These are phyloP conservation scores for Geotria australis DNA, from an alignment of 2,797 vertebrate genomes.

Conservation along the genomic window DNA sequence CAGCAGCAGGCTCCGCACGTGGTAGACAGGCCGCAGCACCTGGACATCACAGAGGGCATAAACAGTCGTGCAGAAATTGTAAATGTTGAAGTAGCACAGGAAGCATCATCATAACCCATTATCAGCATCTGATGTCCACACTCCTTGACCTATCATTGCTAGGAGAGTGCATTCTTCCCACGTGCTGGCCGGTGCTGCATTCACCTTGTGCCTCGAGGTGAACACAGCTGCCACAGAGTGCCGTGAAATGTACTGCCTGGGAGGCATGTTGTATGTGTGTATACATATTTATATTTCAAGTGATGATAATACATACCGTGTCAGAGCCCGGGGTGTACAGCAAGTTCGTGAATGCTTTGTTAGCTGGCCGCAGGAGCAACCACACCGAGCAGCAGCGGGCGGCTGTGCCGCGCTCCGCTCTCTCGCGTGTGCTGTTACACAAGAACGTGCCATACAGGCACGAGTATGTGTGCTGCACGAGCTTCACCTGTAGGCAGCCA, in stretches of 20 bases:
- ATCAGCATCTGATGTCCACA: too few relatives aligned
- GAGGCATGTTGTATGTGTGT: neutral
- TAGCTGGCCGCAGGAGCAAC: conserved; percentile 66
- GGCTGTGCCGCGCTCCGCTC: conserved; percentile 60
- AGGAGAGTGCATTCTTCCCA: too few relatives aligned
- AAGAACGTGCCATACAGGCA: conserved; percentile 95
- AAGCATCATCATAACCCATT: neutral
- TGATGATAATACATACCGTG: conserved; percentile 24
- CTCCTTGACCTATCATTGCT: too few relatives aligned
- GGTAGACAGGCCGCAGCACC: conserved; percentile 89
- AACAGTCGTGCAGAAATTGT: accelerated
- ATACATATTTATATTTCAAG: neutral
- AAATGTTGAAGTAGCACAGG: neutral
- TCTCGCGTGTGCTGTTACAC: conserved; percentile 83
- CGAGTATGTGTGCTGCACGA: conserved; percentile 93
- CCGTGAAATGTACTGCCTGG: neutral
- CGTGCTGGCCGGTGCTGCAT: too few relatives aligned
- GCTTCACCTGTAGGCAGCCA: conserved; percentile 34
- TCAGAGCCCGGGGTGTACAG: conserved; percentile 88
- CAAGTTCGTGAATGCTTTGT: conserved; percentile 71
- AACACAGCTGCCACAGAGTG: neutral
- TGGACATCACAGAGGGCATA: conserved; percentile 6
- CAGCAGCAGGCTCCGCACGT: conserved; percentile 77
- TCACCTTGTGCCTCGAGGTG: too few relatives aligned
- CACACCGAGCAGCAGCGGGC: conserved; percentile 84